Percentiles rank a stretch among this genome's conserved stretches.
Evolutionary conservation across 1,140 invertebrate species (phyloP).

Genomic region (Trichoplusia ni): DNA sequence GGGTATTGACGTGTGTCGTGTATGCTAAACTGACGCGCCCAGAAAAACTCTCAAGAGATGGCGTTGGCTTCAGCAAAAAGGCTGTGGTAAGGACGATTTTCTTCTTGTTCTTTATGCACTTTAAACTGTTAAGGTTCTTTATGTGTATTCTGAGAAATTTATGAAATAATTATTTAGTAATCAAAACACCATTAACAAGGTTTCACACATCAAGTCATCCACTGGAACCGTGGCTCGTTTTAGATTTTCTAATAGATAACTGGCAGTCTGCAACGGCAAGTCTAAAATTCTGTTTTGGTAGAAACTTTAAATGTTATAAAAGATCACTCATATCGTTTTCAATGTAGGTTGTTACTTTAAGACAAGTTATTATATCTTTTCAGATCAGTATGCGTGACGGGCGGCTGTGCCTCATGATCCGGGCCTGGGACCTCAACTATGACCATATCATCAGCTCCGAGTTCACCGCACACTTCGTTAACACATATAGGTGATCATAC

Average conservation of each 20-base stretch:
- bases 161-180: too few relatives aligned
- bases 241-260: too few relatives aligned
- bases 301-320: too few relatives aligned
- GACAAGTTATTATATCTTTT: slow-evolving; percentile 25
- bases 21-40: slow-evolving; percentile 72
- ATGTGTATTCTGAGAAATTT: background rate
- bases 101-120: background rate
- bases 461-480: slow-evolving; percentile 68
- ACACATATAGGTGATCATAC: slow-evolving; percentile 57
- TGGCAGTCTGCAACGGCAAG: too few relatives aligned
- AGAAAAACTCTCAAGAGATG: slow-evolving; percentile 71
- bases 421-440: slow-evolving; percentile 75
- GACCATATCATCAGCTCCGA: slow-evolving; percentile 76
- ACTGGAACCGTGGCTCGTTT: too few relatives aligned
- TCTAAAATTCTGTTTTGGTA: too few relatives aligned
- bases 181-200: too few relatives aligned
- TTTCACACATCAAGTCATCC: too few relatives aligned
- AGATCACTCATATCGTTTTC: too few relatives aligned
- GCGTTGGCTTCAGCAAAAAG: slow-evolving; percentile 74
- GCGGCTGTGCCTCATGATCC: slow-evolving; percentile 67
- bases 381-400: slow-evolving; percentile 72
- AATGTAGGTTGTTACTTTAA: too few relatives aligned
- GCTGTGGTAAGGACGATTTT: slow-evolving; percentile 58
- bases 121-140: background rate
- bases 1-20: slow-evolving; percentile 72